Evolutionary conservation across 2,797 vertebrate species (phyloP), one percentile per base, ranked within the genome.

Genomic region (Sebastes iracundus): DNA sequence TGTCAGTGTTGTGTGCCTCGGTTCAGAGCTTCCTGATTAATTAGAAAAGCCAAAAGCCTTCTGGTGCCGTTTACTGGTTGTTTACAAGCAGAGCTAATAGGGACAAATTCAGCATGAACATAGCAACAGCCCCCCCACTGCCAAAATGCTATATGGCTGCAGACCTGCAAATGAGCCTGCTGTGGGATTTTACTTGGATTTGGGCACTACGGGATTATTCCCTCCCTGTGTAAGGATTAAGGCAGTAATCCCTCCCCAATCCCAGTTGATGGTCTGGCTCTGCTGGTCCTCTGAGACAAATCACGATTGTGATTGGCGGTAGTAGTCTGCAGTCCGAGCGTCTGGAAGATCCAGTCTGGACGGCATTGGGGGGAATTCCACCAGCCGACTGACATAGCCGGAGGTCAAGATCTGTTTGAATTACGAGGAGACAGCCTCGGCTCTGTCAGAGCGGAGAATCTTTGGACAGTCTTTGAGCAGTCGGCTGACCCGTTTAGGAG

Each of bases 201-300:
- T 96, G 94, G 92, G 74, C 92, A 94, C 92, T 91, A 10, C 62
- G 56, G 93, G 94, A 97, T 97, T 97, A 96, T 95, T 93, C 88
- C 91, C 74, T 93, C 88, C 91, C 74, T 94, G 92, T 93, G 93
- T 85, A 46, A 88, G 95, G 94, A 94, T 97, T 96, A 95, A 88
- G 87, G 75, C 82, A 83, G 67, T 95, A 97, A 97, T 97, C 95
- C 93, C 86, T 84, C 75, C 75, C 76, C 92, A 92, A 92, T 94
- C 92, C 75, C 85, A 91, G 93, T 78, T 88, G 89, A 92, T 92
- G 90, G 90, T 94, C 89, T 84, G 84, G 46, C 76, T 80, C 77
- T 87, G 79, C 70, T 84, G 90, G 16, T 77, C 93, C 80, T 91
- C 83, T 56, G 70, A 83, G 86, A 94, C 79, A 83, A 91, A 74